These are phyloP conservation scores for Busseola fusca DNA, from an alignment of 2,888 invertebrate genomes.

Conservation along the genomic window DNA sequence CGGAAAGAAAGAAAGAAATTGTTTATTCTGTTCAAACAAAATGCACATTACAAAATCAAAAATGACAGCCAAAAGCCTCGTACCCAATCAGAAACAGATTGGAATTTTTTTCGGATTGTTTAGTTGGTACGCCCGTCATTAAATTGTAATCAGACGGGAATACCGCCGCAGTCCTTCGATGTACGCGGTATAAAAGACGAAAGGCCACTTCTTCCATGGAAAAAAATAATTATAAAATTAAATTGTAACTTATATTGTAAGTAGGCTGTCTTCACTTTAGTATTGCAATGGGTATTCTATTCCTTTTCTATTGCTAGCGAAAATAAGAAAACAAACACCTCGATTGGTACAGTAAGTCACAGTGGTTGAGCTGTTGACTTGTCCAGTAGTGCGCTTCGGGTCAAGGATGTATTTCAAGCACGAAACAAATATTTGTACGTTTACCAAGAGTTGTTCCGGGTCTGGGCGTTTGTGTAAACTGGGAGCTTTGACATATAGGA, in stretches of 20 bases:
- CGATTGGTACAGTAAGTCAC: not conserved
- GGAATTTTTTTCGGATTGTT: no score
- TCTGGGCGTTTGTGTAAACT: not conserved
- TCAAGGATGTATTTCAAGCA: constrained; percentile 27
- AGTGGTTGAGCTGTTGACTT: not conserved
- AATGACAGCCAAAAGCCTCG: no score
- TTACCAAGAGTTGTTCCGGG: not conserved
- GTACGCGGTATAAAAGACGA: no score
- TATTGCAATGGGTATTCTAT: not conserved
- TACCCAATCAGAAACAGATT: no score
- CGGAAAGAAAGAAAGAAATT: no score
- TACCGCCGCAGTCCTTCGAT: no score
- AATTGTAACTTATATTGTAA: not conserved
- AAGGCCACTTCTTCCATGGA: no score
- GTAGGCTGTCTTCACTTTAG: not conserved
- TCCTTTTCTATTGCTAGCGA: not conserved
- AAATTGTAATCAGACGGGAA: no score
- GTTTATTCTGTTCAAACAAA: no score
- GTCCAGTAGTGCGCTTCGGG: not conserved
- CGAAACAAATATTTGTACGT: constrained; percentile 11
- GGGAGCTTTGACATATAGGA: not conserved
- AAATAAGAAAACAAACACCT: not conserved
- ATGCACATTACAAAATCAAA: no score
- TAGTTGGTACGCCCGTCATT: no score
- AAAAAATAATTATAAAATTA: not conserved